A percentile compares a stretch with the other conserved stretches of the same genome.
Conservation (phyloP, 2,113 vertebrate genomes). For the Eretmochelys imbricata region DNA sequence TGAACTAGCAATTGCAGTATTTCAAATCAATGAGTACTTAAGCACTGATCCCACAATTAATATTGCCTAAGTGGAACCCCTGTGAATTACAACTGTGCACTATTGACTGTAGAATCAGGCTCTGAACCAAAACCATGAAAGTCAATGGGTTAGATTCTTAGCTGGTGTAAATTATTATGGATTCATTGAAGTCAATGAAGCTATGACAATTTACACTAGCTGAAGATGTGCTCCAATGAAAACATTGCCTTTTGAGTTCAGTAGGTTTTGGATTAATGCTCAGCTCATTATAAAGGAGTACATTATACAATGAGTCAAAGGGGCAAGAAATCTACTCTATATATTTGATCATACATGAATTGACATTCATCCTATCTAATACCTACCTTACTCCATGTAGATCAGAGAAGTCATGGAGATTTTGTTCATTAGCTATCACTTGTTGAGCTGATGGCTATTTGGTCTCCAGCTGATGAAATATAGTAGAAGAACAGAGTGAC, state of each 20-base stretch:
- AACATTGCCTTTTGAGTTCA: conserved; percentile 5
- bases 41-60: not conserved
- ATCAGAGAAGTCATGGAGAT: not conserved
- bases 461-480: conserved; percentile 12
- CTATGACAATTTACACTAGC: not conserved
- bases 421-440: not conserved
- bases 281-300: not conserved
- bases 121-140: not conserved
- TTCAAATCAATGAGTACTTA: conserved; percentile 4
- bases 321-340: not conserved
- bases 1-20: not conserved
- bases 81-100: not conserved
- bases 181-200: not conserved
- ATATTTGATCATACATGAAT: not conserved
- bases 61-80: not conserved
- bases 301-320: conserved; percentile 5
- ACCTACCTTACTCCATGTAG: not conserved
- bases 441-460: not conserved
- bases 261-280: conserved; percentile 1
- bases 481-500: fast-evolving
- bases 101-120: not conserved
- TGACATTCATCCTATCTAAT: conserved; percentile 15
- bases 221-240: not conserved
- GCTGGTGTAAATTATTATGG: not conserved
- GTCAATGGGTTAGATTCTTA: not conserved